Evolutionary conservation across 2,113 vertebrate species (phyloP).

Genomic region (Prinia subflava): DNA sequence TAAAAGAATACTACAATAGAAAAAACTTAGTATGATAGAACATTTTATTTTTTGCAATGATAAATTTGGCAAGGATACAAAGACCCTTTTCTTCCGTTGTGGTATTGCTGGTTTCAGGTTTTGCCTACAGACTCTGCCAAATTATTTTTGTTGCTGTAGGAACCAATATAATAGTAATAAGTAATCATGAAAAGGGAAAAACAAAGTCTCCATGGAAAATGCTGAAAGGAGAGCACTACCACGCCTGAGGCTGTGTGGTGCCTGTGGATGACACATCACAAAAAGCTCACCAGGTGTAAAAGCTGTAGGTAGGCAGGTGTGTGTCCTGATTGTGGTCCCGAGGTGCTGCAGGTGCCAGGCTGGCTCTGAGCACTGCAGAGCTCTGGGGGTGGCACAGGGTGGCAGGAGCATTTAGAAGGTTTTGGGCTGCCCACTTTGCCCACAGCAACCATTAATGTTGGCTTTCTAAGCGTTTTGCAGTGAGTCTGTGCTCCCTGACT

Average conservation of each 20-base stretch:
- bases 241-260: neutral
- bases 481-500: neutral
- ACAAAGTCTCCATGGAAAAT: neutral
- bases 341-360: neutral
- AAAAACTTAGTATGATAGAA: neutral
- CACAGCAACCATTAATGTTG: neutral
- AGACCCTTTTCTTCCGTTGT: neutral
- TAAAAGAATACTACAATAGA: neutral
- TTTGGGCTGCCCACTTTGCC: neutral
- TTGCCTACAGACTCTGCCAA: neutral
- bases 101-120: neutral
- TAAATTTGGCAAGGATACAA: neutral
- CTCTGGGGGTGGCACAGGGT: neutral
- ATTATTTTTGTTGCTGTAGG: neutral
- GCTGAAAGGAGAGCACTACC: neutral
- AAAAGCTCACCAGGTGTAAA: neutral
- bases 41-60: neutral
- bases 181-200: neutral
- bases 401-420: neutral
- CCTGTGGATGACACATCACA: neutral
- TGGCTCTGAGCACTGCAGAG: neutral
- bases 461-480: neutral
- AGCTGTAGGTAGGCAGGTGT: rapidly evolving
- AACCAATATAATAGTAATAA: neutral
- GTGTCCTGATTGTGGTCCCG: neutral